phyloP scores from a whole-genome alignment of 2,113 vertebrate genomes.

The Bos javanicus region DNA sequence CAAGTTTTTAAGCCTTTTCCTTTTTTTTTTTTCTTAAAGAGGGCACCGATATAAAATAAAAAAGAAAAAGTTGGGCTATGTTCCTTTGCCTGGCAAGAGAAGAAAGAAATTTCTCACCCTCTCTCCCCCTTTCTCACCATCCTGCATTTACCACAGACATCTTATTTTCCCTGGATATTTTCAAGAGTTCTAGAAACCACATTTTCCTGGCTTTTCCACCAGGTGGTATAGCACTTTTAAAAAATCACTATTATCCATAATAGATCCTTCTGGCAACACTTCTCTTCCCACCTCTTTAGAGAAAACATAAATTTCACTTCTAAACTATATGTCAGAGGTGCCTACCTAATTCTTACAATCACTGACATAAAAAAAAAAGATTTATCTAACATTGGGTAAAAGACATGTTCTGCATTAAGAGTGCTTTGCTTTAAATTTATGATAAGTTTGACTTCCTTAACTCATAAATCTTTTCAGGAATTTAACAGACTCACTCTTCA shows the following conservation, averaged over 20 bases:
- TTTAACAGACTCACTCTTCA: background rate
- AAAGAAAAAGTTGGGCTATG: background rate
- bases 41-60: background rate
- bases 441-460: slow-evolving; percentile 3
- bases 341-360: background rate
- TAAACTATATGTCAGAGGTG: background rate
- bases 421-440: background rate
- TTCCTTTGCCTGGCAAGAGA: slow-evolving; percentile 32
- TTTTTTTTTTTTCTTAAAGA: background rate
- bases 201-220: slow-evolving; percentile 16
- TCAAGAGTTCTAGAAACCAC: slow-evolving; percentile 27
- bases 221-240: background rate
- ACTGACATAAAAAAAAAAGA: background rate
- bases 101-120: background rate
- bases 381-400: background rate
- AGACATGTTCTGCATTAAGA: background rate
- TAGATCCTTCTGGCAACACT: background rate
- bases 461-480: slow-evolving; percentile 17
- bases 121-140: background rate
- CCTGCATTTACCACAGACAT: slow-evolving; percentile 21
- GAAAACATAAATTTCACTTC: background rate
- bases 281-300: background rate
- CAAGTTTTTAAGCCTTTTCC: background rate
- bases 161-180: slow-evolving; percentile 35
- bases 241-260: background rate